Evolutionary conservation across 2,888 invertebrate species (phyloP).

Genomic region (Nasonia oneida): DNA sequence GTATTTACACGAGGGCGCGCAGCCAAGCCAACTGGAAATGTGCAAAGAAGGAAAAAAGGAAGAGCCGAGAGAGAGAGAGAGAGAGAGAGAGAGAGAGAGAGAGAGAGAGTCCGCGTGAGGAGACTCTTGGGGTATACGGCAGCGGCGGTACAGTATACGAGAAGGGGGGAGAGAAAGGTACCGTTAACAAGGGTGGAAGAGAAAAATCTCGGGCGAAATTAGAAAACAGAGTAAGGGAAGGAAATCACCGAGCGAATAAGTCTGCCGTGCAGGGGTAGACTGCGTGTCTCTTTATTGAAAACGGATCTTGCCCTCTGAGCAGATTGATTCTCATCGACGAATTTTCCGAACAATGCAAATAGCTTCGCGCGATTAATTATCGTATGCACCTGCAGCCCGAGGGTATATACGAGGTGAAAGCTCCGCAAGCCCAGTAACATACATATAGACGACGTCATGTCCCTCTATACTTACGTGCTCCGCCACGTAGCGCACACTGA

Average conservation of each 20-base stretch:
- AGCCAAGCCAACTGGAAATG: constrained; percentile 60
- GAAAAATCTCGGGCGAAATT: constrained; percentile 58
- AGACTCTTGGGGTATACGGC: background rate
- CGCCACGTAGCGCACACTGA: background rate
- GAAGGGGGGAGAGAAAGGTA: constrained; percentile 6
- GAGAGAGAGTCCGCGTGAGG: constrained; percentile 13
- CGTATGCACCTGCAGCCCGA: background rate
- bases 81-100: too few species aligned
- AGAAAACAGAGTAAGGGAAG: constrained; percentile 48
- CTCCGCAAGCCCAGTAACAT: background rate
- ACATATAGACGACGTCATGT: background rate
- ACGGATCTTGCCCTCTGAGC: background rate
- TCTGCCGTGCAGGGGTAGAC: background rate
- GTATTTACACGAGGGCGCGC: constrained; percentile 58
- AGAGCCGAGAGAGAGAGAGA: background rate
- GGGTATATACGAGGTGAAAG: background rate
- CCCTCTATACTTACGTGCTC: background rate
- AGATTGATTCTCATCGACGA: background rate
- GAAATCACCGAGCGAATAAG: background rate
- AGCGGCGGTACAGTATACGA: background rate
- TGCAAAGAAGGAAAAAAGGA: constrained; percentile 50
- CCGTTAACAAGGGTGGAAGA: constrained; percentile 42
- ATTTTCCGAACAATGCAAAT: background rate
- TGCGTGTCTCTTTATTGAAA: constrained; percentile 43
- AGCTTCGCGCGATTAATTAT: constrained; percentile 21